phyloP scores from a whole-genome alignment of 2,797 vertebrate genomes.

The Babyrousa celebensis region DNA sequence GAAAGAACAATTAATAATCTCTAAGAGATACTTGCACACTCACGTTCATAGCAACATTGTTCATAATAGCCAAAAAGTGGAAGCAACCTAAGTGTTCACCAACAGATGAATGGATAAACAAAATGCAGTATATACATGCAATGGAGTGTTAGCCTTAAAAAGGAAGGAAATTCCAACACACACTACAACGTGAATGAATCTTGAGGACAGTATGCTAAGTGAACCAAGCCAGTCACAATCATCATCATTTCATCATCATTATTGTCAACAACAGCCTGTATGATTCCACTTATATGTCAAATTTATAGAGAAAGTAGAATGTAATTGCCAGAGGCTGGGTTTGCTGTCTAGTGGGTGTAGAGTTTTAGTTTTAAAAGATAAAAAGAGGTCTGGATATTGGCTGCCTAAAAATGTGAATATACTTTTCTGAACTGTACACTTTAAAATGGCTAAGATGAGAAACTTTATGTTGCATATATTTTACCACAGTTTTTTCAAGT shows the following conservation, averaged over 20 bases:
- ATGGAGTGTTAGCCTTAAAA: not conserved
- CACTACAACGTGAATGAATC: not conserved
- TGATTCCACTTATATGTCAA: not conserved
- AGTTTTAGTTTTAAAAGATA: constrained; percentile 8
- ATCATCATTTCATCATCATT: not conserved
- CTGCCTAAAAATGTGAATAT: not conserved
- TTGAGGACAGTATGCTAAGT: not conserved
- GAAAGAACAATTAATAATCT: not conserved
- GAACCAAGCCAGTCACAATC: not conserved
- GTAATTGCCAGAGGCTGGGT: not conserved
- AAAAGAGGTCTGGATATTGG: not conserved
- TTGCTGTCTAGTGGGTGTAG: not conserved
- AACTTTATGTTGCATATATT: not conserved
- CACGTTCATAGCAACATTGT: not conserved
- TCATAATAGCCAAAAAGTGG: not conserved
- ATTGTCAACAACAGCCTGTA: too few relatives aligned
- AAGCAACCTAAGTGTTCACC: not conserved
- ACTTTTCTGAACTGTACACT: not conserved
- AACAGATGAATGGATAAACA: not conserved
- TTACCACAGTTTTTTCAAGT: not conserved
- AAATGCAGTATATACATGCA: not conserved
- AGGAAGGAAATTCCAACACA: not conserved
- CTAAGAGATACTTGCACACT: not conserved
- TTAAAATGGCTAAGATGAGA: constrained; percentile 12
- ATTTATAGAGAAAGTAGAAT: constrained; percentile 23